Conservation (phyloP, 2,888 invertebrate genomes). For the Eristalinus aeneus region DNA sequence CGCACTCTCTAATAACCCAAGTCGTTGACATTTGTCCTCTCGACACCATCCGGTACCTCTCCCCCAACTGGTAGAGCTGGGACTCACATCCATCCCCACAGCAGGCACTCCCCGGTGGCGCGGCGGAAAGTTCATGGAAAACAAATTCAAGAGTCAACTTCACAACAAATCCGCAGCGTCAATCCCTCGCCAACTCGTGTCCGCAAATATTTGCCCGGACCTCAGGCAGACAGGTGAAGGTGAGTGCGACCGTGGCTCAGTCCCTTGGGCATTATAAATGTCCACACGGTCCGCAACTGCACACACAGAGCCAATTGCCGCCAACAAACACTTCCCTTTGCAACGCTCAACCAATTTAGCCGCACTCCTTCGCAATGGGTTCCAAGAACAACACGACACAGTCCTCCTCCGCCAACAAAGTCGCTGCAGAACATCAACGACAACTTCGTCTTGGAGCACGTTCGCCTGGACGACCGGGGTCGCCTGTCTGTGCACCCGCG, state of each 20-base stretch:
- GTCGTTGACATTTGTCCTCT: neutral
- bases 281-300: slow-evolving; percentile 33
- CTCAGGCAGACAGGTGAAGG: neutral
- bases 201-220: neutral
- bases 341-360: slow-evolving; percentile 59
- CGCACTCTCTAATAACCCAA: neutral
- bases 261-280: slow-evolving; percentile 26
- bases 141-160: neutral
- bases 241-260: neutral
- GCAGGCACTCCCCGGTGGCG: too few relatives aligned
- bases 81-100: too few relatives aligned
- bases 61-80: neutral
- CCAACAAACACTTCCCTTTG: slow-evolving; percentile 57
- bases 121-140: neutral
- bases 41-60: neutral
- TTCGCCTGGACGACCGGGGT: slow-evolving; percentile 52
- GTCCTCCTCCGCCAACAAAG: slow-evolving; percentile 39
- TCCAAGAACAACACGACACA: slow-evolving; percentile 29
- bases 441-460: slow-evolving; percentile 50
- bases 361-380: slow-evolving; percentile 9
- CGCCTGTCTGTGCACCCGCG: slow-evolving; percentile 7
- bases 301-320: neutral
- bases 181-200: neutral
- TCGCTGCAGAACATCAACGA: slow-evolving; percentile 20
- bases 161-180: neutral